Conservation (phyloP, 2,113 vertebrate species). For the Sander vitreus region DNA sequence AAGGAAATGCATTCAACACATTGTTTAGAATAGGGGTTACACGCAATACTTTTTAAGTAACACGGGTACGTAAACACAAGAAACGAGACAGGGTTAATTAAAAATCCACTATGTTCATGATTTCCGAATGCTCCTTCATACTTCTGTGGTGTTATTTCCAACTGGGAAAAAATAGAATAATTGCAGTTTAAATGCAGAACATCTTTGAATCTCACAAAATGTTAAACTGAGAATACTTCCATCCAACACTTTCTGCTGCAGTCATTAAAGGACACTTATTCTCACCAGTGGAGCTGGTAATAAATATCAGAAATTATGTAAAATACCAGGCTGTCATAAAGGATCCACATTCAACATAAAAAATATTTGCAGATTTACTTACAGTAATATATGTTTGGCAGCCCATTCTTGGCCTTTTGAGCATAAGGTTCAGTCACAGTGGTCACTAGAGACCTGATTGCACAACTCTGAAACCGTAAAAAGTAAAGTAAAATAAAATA, state of each 20-base stretch:
- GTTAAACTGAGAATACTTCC: conserved; percentile 9
- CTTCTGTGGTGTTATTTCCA: background rate
- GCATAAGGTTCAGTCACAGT: conserved; percentile 37
- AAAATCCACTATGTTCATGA: background rate
- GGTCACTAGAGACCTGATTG: conserved; percentile 52
- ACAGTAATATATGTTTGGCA: conserved; percentile 40
- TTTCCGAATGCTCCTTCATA: background rate
- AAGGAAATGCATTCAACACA: background rate
- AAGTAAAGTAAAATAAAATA: conserved; percentile 18
- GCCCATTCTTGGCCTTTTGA: conserved; percentile 24
- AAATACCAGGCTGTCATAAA: conserved; percentile 18
- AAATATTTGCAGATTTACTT: conserved; percentile 32
- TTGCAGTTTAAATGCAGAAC: background rate
- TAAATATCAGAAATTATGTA: conserved; percentile 3
- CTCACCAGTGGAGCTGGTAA: conserved; percentile 2
- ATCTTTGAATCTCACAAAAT: conserved; percentile 5
- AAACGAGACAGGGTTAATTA: background rate
- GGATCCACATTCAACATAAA: conserved; percentile 24
- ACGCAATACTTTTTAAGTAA: background rate
- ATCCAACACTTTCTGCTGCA: background rate
- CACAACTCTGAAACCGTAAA: conserved; percentile 47
- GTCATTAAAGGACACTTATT: conserved; percentile 10
- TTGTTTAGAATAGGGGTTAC: background rate
- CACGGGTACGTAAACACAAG: background rate
- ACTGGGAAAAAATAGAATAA: background rate